phyloP scores from a whole-genome alignment of 2,797 vertebrate species.

The Galaxias olidus region DNA sequence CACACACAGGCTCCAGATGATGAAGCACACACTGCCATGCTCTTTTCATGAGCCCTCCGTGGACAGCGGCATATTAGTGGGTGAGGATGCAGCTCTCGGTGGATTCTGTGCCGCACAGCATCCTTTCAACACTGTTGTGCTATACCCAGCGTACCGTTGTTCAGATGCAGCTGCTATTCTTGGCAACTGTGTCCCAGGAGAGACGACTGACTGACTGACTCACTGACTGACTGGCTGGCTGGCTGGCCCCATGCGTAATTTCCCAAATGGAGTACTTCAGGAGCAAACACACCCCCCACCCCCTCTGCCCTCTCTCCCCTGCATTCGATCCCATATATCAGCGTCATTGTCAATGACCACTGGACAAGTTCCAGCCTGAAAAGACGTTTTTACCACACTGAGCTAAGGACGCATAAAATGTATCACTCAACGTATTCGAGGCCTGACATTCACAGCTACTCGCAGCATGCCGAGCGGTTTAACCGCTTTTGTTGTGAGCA shows the following conservation, averaged over 20 bases:
- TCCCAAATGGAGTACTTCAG: conserved; percentile 57
- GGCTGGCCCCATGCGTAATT: conserved; percentile 49
- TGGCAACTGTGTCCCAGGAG: neutral
- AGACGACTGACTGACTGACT: conserved; percentile 3
- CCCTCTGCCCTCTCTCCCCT: conserved; percentile 34
- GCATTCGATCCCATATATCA: conserved; percentile 49
- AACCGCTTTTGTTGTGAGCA: conserved; percentile 48
- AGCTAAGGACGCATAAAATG: conserved; percentile 46
- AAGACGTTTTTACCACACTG: conserved; percentile 48
- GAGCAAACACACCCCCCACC: conserved; percentile 42
- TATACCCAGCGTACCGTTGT: conserved; percentile 3
- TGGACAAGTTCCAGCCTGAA: conserved; percentile 57
- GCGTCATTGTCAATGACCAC: conserved; percentile 55
- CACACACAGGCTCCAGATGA: neutral
- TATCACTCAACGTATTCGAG: conserved; percentile 43
- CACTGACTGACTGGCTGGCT: conserved; percentile 2
- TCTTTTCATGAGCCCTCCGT: conserved; percentile 30
- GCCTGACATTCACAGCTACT: conserved; percentile 46
- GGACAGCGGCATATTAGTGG: conserved; percentile 5
- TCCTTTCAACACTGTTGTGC: neutral
- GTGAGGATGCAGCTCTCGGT: conserved; percentile 7
- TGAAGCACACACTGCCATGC: conserved; percentile 7
- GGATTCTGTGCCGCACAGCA: neutral
- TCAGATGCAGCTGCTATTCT: conserved; percentile 4
- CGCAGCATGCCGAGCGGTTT: conserved; percentile 40